Percentiles rank a stretch among this genome's conserved stretches.
These are phyloP conservation scores for Eptatretus burgeri DNA, from an alignment of 2,113 vertebrate genomes.

Conservation along the genomic window DNA sequence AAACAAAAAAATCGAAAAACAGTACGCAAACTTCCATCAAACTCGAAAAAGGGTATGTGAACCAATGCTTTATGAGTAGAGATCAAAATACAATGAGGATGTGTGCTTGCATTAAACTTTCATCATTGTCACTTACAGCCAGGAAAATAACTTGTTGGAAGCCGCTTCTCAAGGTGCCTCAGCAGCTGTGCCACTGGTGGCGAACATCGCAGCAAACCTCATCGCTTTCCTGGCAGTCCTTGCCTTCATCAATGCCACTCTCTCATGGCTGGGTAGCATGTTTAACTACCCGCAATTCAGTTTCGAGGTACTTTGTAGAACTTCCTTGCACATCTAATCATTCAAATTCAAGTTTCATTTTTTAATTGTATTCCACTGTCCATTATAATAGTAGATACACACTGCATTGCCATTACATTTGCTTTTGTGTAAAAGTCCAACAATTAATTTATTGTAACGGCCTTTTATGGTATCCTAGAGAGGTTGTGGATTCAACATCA, in stretches of 20 bases:
- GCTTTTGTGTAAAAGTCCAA: not conserved
- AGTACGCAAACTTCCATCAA: slow-evolving; percentile 16
- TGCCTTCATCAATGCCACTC: slow-evolving; percentile 25
- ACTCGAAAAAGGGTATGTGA: slow-evolving; percentile 24
- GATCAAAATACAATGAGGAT: too few relatives aligned
- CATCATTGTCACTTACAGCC: slow-evolving; percentile 15
- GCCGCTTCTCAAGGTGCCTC: slow-evolving; percentile 34
- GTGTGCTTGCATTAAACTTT: too few relatives aligned
- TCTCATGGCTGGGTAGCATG: slow-evolving; percentile 43
- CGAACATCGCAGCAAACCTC: slow-evolving; percentile 27
- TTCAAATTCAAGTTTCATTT: too few relatives aligned
- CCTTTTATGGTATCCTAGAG: not conserved
- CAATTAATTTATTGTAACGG: too few relatives aligned
- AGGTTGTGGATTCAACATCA: not conserved
- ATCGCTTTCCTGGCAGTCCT: slow-evolving; percentile 39
- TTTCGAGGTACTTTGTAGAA: slow-evolving; percentile 28
- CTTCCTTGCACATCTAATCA: too few relatives aligned
- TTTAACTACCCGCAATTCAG: slow-evolving; percentile 38
- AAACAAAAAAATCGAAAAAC: slow-evolving; percentile 24
- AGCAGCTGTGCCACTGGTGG: slow-evolving; percentile 24
- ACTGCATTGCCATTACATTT: not conserved
- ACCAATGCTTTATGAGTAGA: too few relatives aligned
- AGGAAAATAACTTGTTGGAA: slow-evolving; percentile 30
- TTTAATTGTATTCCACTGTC: too few relatives aligned
- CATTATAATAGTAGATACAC: too few relatives aligned